Conservation (phyloP, 2,113 vertebrate species). For the Melanostigma gelatinosum region DNA sequence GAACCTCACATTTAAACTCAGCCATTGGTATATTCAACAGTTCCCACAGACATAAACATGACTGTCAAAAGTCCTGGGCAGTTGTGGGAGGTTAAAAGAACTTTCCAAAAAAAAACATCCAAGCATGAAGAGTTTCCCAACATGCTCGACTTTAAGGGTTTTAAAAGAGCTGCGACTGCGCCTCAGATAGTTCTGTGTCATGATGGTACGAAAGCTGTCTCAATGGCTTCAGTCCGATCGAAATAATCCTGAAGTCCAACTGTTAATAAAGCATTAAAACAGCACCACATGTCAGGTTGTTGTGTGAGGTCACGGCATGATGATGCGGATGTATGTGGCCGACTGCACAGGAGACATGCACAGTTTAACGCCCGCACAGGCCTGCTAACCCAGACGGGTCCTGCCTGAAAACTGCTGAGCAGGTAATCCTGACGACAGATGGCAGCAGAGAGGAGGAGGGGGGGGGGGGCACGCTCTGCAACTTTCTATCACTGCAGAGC, state of each 20-base stretch:
- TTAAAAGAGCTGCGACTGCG: not conserved
- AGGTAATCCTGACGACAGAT: slow-evolving; percentile 43
- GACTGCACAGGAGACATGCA: not conserved
- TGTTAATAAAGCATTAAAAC: not conserved
- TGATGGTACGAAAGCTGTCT: not conserved
- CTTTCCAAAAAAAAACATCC: not conserved
- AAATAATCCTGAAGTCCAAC: too few relatives aligned
- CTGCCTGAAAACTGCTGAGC: slow-evolving; percentile 41
- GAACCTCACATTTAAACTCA: not conserved
- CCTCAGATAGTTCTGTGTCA: not conserved
- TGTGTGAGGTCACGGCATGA: slow-evolving; percentile 11
- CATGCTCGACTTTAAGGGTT: not conserved
- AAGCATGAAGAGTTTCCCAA: not conserved
- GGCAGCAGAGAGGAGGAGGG: slow-evolving; percentile 42
- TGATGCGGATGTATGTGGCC: not conserved
- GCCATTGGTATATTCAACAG: not conserved
- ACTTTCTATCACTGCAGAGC: slow-evolving; percentile 8
- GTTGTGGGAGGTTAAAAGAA: not conserved
- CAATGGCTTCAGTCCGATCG: not conserved
- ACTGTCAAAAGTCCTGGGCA: not conserved
- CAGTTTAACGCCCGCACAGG: not conserved
- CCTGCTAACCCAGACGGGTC: slow-evolving; percentile 2
- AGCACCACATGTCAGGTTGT: not conserved
- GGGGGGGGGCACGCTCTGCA: not conserved
- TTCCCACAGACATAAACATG: not conserved